These are phyloP conservation scores for Mylabris phalerata DNA, from an alignment of 1,140 invertebrate genomes.

Conservation along the genomic window DNA sequence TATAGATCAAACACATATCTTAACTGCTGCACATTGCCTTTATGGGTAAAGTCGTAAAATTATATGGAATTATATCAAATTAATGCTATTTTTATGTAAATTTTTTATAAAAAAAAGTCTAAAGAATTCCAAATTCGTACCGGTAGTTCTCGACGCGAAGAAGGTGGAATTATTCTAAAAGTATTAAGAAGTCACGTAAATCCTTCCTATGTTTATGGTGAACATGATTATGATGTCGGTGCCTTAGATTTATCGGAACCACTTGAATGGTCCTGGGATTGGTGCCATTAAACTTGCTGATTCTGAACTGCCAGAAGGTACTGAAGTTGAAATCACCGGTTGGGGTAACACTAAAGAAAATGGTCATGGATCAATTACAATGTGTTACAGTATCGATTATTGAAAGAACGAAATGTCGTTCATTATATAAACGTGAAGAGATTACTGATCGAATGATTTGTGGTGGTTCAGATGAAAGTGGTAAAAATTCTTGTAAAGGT, in stretches of 20 bases:
- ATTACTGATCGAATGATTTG: too few species aligned
- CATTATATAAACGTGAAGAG: background rate
- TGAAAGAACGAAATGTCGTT: background rate
- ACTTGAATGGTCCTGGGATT: background rate
- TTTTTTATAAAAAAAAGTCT: too few species aligned
- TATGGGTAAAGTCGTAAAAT: background rate
- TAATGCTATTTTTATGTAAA: background rate
- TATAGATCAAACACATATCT: background rate
- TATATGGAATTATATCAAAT: background rate
- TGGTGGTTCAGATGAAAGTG: too few species aligned
- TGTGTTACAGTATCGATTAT: constrained; percentile 32
- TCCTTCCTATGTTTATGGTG: background rate
- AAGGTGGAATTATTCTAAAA: background rate
- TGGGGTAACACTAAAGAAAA: background rate
- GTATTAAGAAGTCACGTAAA: constrained; percentile 1
- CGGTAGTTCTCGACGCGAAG: background rate
- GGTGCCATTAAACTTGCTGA: background rate
- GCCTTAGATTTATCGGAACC: background rate
- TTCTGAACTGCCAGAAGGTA: background rate
- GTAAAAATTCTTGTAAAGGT: background rate
- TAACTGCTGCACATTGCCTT: constrained; percentile 20
- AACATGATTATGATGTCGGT: constrained; percentile 12
- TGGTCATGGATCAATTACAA: background rate
- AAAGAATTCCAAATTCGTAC: background rate
- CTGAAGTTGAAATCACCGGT: background rate